phyloP scores from a whole-genome alignment of 2,113 vertebrate genomes.

The Brachyhypopomus gauderio region DNA sequence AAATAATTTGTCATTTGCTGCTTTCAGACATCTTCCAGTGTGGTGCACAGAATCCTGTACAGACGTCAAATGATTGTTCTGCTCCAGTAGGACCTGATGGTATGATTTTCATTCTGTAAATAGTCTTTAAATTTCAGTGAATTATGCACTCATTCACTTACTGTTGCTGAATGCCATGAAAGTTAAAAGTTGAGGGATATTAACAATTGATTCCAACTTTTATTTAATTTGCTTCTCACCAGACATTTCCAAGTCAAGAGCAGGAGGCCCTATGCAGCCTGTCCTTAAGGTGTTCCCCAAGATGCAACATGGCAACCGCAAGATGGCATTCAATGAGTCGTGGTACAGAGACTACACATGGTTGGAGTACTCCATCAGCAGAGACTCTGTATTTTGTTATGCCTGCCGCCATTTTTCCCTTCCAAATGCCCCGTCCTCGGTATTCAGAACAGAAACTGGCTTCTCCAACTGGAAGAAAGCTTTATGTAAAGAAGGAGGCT shows the following conservation, averaged over 20 bases:
- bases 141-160: too few relatives aligned
- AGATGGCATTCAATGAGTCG: constrained; percentile 12
- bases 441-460: constrained; percentile 12
- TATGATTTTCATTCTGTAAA: constrained; percentile 8
- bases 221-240: constrained; percentile 56
- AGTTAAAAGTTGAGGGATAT: constrained; percentile 1
- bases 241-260: constrained; percentile 32
- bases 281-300: constrained; percentile 25
- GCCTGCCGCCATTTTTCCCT: constrained; percentile 27
- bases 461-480: constrained; percentile 37
- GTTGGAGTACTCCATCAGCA: constrained; percentile 25
- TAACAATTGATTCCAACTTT: neutral
- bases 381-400: constrained; percentile 24
- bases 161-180: neutral
- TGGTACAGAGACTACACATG: constrained; percentile 30
- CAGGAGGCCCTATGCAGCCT: constrained; percentile 27
- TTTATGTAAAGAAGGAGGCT: constrained; percentile 21
- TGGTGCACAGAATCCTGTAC: too few relatives aligned
- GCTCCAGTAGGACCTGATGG: constrained; percentile 25
- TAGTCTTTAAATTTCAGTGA: too few relatives aligned
- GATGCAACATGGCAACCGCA: constrained; percentile 17
- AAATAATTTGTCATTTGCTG: too few relatives aligned
- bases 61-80: neutral
- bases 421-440: constrained; percentile 30
- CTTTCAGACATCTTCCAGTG: too few relatives aligned